Evolutionary conservation across 2,113 vertebrate genomes (phyloP), one percentile per base, ranked within the genome.

Genomic region (Cynocephalus volans): DNA sequence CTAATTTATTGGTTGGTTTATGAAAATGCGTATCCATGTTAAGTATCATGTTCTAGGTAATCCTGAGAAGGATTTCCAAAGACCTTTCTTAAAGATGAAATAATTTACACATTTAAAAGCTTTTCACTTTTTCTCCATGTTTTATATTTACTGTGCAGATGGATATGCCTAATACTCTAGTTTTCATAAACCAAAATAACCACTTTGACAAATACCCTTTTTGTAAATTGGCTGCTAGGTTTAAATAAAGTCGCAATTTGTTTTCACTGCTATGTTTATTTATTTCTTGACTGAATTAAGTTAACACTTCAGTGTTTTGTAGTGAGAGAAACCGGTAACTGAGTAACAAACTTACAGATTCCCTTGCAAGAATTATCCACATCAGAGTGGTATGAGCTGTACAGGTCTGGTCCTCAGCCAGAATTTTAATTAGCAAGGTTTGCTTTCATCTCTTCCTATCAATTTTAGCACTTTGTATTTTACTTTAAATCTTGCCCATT

Each of bases 141-240:
- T 93, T 60, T 80, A 70, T 64, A 65, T 90, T 50, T 77, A 54
- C 41, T 48, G 2, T 80, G 19, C 31, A 83, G 13, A 48, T 64
- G n/a, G 76, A 48, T 54, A 41, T 75, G 17, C 23, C 18, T 73
- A 48, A 77, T 15, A 65, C 5, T 92, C 5, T 92, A 36, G 23
- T 60, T 75, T 96, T 82, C 54, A 33, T 19, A 92, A 95, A 73
- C 11, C 14, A 90, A 90, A 93, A 80, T 45, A 93, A 75, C 2
- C 6, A 75, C 2, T 90, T 50, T 58, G 70, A 81, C n/a, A 94
- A 75, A 52, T 65, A 85, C 0, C 13, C 5, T 73, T 88, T 70
- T 56, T 24, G 41, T 23, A 77, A 52, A 33, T 17, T 93, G 2
- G 33, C 50, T 67, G 18, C 9, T 62, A 69, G 13, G 36, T 41